These are phyloP conservation scores for Pagetopsis macropterus DNA, from an alignment of 2,797 vertebrate genomes.

Conservation along the genomic window DNA sequence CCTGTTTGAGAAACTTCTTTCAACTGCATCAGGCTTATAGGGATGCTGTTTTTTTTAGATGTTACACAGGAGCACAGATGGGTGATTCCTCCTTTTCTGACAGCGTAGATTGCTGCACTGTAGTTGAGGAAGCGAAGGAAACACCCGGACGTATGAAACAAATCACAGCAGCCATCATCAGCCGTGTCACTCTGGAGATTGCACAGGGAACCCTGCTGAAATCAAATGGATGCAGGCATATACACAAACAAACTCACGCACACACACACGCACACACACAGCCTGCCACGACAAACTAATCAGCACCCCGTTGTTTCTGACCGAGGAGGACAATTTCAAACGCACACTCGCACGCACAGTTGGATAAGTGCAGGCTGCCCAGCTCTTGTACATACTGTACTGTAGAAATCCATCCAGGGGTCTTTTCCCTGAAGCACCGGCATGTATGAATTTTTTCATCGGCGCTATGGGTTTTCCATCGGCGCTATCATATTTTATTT, in stretches of 20 bases:
- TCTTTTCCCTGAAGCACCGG: conserved; percentile 46
- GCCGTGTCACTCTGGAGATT: conserved; percentile 64
- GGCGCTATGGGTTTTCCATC: conserved; percentile 66
- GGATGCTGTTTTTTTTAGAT: conserved; percentile 17
- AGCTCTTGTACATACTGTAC: conserved; percentile 37
- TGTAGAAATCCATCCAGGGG: conserved; percentile 19
- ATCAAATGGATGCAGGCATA: conserved; percentile 58
- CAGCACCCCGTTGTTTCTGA: conserved; percentile 59
- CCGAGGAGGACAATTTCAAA: conserved; percentile 40
- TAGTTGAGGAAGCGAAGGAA: conserved; percentile 57
- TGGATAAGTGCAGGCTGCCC: background rate
- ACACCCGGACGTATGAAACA: conserved; percentile 67
- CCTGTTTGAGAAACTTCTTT: conserved; percentile 4
- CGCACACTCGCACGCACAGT: conserved; percentile 18
- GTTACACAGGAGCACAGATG: conserved; percentile 40
- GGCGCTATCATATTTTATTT: conserved; percentile 77
- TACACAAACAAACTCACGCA: conserved; percentile 38
- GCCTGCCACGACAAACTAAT: conserved; percentile 56
- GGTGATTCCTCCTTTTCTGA: conserved; percentile 63
- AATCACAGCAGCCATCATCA: conserved; percentile 71
- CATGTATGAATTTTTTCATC: conserved; percentile 54
- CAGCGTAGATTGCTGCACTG: conserved; percentile 47
- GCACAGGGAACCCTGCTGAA: conserved; percentile 68
- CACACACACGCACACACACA: conserved; percentile 5
- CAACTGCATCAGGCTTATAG: background rate